Evolutionary conservation across 2,113 vertebrate species (phyloP), one percentile per base, ranked within the genome.

Genomic region (Thomomys bottae): DNA sequence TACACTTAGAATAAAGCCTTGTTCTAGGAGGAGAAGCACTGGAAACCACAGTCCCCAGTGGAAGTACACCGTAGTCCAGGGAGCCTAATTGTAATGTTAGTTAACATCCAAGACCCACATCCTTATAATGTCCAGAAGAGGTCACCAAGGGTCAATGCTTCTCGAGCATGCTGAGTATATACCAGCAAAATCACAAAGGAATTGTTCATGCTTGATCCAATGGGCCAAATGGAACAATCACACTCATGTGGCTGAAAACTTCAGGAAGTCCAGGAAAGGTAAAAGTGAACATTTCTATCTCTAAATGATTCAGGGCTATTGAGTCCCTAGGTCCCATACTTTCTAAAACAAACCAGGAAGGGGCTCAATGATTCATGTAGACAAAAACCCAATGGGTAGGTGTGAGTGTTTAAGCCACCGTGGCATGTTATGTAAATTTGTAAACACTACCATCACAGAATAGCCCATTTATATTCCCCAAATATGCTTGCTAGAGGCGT

Each of bases 291-390:
- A 73, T 9, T 8, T 20, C 73, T n/a, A 21, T 38, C 70, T 83
- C 82, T 36, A 80, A 70, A 80, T 81, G 59, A 92, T 24, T 57
- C 5, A 28, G 38, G 14, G 84, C 45, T 84, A 30, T 57, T 15
- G 59, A 90, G 61, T 88, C 72, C 66, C 11, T 18, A 34, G 75
- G 49, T 36, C 40, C 45, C 38, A 89, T 3, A 20, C 66, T 83
- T 94, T 90, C 87, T 90, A 93, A 89, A 75, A 83, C 36, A 78
- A 81, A 82, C 18, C 21, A 57, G 66, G 70, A 83, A 83, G 61
- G 72, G 88, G 45, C 32, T 80, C 32, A 57, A 88, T 54, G 87
- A 82, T 6, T 17, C 49, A 76, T n/a, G n/a, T 8, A 95, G 66
- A 91, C 34, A 70, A 88, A 79, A 70, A 71, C 80, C 79, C 72